phyloP scores from a whole-genome alignment of 1,140 invertebrate genomes.

The Schmidtea mediterranea region DNA sequence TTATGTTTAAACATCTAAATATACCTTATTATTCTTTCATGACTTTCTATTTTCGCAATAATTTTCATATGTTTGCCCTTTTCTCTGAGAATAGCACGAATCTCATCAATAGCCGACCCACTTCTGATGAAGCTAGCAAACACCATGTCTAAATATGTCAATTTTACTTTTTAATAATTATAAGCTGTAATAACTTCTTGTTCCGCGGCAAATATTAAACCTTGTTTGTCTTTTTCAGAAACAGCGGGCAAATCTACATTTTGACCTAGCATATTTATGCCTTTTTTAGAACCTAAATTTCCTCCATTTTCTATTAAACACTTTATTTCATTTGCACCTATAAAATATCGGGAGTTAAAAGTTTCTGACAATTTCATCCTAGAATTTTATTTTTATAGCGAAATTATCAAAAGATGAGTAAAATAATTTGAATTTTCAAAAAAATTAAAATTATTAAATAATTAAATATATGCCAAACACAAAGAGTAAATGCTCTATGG shows the following conservation, averaged over 20 bases:
- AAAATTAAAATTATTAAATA: no score
- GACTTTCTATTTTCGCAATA: conserved; percentile 44
- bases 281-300: conserved; percentile 71
- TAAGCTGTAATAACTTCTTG: conserved; percentile 32
- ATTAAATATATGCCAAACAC: no score
- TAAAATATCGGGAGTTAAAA: no score
- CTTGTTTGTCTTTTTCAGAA: conserved; percentile 82
- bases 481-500: no score
- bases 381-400: no score
- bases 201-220: conserved; percentile 73
- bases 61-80: conserved; percentile 55
- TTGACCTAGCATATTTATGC: conserved; percentile 79
- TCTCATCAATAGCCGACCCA: conserved; percentile 57
- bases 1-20: no score
- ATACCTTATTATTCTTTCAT: conserved; percentile 48
- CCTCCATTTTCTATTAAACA: conserved; percentile 90
- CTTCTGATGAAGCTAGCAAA: conserved; percentile 94
- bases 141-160: conserved; percentile 56
- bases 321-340: conserved; percentile 31
- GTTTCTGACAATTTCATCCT: no score
- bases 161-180: no score
- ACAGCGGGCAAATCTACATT: conserved; percentile 87
- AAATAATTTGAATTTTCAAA: no score
- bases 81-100: conserved; percentile 56
- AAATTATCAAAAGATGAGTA: no score